Conservation (phyloP, 2,113 vertebrate species). For the Chamaea fasciata region DNA sequence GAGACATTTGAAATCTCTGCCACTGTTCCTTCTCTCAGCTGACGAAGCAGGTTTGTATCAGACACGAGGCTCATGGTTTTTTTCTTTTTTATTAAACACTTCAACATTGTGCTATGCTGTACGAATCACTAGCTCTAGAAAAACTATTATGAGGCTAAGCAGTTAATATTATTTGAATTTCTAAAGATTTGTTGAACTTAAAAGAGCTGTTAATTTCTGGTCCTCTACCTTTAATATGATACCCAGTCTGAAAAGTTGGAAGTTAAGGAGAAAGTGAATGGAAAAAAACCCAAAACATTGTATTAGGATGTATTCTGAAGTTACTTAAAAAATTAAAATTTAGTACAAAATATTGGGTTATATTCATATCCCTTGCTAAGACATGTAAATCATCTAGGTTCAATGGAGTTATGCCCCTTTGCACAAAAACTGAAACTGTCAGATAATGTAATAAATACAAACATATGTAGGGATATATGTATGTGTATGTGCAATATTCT, state of each 20-base stretch:
- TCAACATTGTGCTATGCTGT: background rate
- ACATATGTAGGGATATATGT: fast-evolving
- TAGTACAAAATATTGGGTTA: background rate
- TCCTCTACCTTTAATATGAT: background rate
- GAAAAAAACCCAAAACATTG: background rate
- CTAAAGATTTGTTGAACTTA: background rate
- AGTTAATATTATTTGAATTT: background rate
- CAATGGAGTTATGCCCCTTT: background rate
- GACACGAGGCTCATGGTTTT: background rate
- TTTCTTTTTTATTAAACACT: background rate
- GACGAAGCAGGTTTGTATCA: background rate
- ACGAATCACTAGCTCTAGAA: background rate
- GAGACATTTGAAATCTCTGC: background rate
- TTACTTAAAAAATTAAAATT: background rate
- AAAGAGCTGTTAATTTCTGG: background rate
- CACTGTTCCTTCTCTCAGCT: background rate
- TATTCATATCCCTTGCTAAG: background rate
- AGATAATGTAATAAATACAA: background rate
- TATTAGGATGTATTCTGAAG: background rate
- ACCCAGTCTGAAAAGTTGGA: background rate
- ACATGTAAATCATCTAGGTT: background rate
- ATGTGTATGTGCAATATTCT: background rate
- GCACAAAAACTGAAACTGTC: background rate
- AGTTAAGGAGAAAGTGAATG: background rate
- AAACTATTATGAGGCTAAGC: background rate